These are phyloP conservation scores for Sebastes jordani DNA, from an alignment of 2,797 vertebrate species.

Conservation along the genomic window DNA sequence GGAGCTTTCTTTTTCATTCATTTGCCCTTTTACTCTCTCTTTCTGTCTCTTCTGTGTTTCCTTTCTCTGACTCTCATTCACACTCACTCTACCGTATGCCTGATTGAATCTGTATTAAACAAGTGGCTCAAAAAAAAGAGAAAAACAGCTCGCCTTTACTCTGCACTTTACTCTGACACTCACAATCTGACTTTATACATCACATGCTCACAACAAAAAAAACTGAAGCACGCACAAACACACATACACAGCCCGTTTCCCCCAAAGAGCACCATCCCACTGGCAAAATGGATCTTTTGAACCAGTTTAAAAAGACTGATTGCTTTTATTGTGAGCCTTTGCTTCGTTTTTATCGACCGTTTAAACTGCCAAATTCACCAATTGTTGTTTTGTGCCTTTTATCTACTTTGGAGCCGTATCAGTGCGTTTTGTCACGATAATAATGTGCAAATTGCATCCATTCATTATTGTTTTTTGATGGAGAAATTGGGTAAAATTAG, in stretches of 20 bases:
- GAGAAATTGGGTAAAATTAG: slow-evolving; percentile 72
- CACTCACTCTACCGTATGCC: slow-evolving; percentile 41
- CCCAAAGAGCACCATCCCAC: slow-evolving; percentile 40
- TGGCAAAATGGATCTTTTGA: slow-evolving; percentile 69
- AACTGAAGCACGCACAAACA: slow-evolving; percentile 26
- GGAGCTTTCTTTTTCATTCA: not conserved
- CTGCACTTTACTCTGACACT: slow-evolving; percentile 6
- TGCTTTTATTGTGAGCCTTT: slow-evolving; percentile 66
- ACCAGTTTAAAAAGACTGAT: slow-evolving; percentile 66
- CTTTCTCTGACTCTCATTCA: not conserved
- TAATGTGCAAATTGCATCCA: slow-evolving; percentile 67
- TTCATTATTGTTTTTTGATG: slow-evolving; percentile 73
- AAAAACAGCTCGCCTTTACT: slow-evolving; percentile 10
- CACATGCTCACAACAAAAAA: slow-evolving; percentile 17
- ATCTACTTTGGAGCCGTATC: slow-evolving; percentile 68
- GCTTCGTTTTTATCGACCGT: slow-evolving; percentile 60
- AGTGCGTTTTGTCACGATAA: slow-evolving; percentile 69
- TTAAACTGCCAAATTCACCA: slow-evolving; percentile 69
- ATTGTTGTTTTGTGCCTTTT: slow-evolving; percentile 69
- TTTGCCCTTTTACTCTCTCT: slow-evolving; percentile 9
- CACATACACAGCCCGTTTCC: not conserved
- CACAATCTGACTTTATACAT: slow-evolving; percentile 35
- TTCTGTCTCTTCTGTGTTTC: not conserved
- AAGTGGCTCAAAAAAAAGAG: slow-evolving; percentile 25
- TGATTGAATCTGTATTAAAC: slow-evolving; percentile 66